A percentile compares a stretch with the other conserved stretches of the same genome.
Conservation (phyloP, 1,140 invertebrate genomes). For the Drosophila tani region DNA sequence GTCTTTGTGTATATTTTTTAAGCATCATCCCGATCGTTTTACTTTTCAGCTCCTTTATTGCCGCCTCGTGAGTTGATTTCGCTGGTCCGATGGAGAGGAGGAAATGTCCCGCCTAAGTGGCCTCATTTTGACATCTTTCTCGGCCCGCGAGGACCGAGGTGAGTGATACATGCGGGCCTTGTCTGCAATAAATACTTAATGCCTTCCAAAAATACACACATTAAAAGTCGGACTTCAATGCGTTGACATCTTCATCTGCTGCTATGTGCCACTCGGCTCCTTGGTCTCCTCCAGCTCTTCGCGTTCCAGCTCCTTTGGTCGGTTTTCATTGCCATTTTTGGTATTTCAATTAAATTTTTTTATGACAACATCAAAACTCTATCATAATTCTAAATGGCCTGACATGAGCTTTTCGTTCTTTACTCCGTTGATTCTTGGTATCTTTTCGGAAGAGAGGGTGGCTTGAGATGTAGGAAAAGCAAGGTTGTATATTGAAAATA, state of each 20-base stretch:
- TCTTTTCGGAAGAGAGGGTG: slow-evolving; percentile 47
- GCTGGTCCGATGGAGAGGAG: slow-evolving; percentile 14
- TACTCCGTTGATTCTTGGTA: slow-evolving; percentile 27
- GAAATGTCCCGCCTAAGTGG: slow-evolving; percentile 78
- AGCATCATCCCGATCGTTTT: slow-evolving; percentile 38
- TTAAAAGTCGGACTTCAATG: slow-evolving; percentile 75
- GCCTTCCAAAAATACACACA: slow-evolving; percentile 82
- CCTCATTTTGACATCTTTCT: slow-evolving; percentile 79
- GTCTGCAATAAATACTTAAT: slow-evolving; percentile 83
- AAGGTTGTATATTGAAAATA: neutral
- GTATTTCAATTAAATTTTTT: slow-evolving; percentile 84
- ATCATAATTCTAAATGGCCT: slow-evolving; percentile 81
- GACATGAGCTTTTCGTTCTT: slow-evolving; percentile 71
- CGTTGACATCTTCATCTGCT: slow-evolving; percentile 76
- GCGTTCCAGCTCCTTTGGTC: slow-evolving; percentile 25
- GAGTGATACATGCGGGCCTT: slow-evolving; percentile 79
- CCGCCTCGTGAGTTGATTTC: slow-evolving; percentile 65
- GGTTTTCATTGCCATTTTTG: slow-evolving; percentile 79
- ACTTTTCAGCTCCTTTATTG: slow-evolving; percentile 53
- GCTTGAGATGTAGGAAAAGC: neutral
- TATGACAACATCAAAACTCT: slow-evolving; percentile 84
- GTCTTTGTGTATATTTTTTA: slow-evolving; percentile 34
- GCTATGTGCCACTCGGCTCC: slow-evolving; percentile 6
- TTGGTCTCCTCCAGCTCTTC: neutral
- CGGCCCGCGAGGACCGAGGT: slow-evolving; percentile 35